Base-by-base conservation (phyloP, 2,113 vertebrate species). In the Vidua chalybeata region DNA sequence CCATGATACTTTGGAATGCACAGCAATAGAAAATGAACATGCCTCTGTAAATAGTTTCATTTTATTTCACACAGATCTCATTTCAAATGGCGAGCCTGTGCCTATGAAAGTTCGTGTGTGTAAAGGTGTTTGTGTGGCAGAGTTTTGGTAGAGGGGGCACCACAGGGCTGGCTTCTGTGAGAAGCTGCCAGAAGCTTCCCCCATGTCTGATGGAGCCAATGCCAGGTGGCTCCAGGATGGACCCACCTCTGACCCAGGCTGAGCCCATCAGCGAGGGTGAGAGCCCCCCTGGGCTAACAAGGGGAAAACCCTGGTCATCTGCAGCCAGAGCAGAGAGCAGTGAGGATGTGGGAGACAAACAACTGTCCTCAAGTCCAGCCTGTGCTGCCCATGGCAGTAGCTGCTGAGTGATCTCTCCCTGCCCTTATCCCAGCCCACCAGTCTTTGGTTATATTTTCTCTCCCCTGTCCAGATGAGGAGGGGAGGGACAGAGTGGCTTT, bases 321-420 rank as follows among this genome's bases (percentile, higher is more conserved):
- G n/a, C 45, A 85, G 74, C 52, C 39, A 18, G 69, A 41, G 28
- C 8, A 23, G n/a, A 59, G 26, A 54, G 21, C 58, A 66, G 28
- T 2, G 52, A 41, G 16, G 24, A 7, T 16, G 21, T 21, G 30
- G 19, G 20, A 59, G 11, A 24, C 23, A 45, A 58, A 27, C 16
- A 41, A 2, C 33, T 20, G 1, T 46, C 37, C 46, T n/a, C 13
- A 18, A 11, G 30, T 5, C 1, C 3, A 35, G 17, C 3, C 33
- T 48, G 39, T 37, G 73, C 5, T 41, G 43, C 21, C 21, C 10
- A 0, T 7, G n/a, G 61, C 14, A 17, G 69, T 6, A 31, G 46
- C 0, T 26, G n/a, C n/a, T 48, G 23, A 43, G n/a, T 12, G 76
- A 48, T 49, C n/a, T 35, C 37, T 43, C 27, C n/a, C 27, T 43